Evolutionary conservation across 2,113 vertebrate species (phyloP).

Genomic region (Mastomys natalensis): DNA sequence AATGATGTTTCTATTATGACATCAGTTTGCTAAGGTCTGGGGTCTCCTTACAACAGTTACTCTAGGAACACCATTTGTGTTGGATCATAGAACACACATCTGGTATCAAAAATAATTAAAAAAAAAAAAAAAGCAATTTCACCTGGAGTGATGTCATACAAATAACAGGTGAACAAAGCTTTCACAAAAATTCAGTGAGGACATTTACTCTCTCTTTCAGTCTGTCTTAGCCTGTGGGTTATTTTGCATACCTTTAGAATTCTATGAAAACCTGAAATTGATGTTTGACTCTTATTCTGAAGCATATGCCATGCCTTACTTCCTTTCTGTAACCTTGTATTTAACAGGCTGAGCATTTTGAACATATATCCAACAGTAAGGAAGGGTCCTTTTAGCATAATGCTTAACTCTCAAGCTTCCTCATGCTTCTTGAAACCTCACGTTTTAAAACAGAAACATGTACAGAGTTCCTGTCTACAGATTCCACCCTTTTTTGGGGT

Average conservation of each 20-base stretch:
- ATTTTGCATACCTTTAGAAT: neutral
- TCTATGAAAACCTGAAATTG: neutral
- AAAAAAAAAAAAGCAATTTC: neutral
- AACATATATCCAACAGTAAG: constrained; percentile 6
- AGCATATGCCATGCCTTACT: neutral
- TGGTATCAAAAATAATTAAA: constrained; percentile 12
- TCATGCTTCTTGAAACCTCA: constrained; percentile 71
- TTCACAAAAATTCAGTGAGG: neutral
- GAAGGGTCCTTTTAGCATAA: constrained; percentile 63
- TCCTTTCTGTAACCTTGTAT: neutral
- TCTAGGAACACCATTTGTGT: neutral
- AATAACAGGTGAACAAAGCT: neutral
- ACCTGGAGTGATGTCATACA: neutral
- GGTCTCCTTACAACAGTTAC: neutral
- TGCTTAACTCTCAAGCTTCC: constrained; percentile 77
- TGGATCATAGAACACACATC: neutral
- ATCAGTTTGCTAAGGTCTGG: neutral
- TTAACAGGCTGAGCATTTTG: neutral
- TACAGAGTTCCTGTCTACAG: constrained; percentile 72
- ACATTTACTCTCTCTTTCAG: neutral
- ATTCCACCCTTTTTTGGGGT: neutral
- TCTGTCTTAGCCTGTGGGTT: neutral
- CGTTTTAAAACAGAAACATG: constrained; percentile 82
- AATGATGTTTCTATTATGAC: neutral
- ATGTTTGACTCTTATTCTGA: neutral